A percentile compares a stretch with the other conserved stretches of the same genome.
These are phyloP conservation scores for Carapus acus DNA, from an alignment of 2,797 vertebrate genomes.

Conservation along the genomic window DNA sequence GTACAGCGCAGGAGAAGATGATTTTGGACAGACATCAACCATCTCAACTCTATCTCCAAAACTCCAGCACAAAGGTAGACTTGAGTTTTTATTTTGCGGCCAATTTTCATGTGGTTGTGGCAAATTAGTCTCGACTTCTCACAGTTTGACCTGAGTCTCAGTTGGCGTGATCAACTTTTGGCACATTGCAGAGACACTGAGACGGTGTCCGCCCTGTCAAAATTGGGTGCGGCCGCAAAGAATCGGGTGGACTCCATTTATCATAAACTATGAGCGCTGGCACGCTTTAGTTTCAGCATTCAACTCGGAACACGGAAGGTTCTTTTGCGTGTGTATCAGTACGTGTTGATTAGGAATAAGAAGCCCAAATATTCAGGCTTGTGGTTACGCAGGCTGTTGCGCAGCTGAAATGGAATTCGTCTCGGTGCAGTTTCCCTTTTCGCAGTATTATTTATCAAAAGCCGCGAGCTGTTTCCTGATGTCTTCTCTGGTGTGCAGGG, in stretches of 20 bases:
- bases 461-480: constrained; percentile 5
- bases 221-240: no score
- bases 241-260: no score
- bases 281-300: no score
- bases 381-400: constrained; percentile 3
- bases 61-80: constrained; percentile 56
- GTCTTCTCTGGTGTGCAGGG: constrained; percentile 49
- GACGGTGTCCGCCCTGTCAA: no score
- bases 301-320: no score
- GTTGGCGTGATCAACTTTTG: no score
- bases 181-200: no score
- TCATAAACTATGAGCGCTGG: no score
- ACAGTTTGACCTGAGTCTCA: no score
- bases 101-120: no score
- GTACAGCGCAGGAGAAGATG: constrained; percentile 72
- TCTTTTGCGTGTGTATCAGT: not conserved
- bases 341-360: not conserved
- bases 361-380: not conserved
- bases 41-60: constrained; percentile 32
- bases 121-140: no score
- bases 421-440: constrained; percentile 31
- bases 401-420: constrained; percentile 12
- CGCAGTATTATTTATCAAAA: not conserved
- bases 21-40: constrained; percentile 45
- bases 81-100: no score